Conservation (phyloP, 2,888 invertebrate genomes). For the Chymomyza caudatula region DNA sequence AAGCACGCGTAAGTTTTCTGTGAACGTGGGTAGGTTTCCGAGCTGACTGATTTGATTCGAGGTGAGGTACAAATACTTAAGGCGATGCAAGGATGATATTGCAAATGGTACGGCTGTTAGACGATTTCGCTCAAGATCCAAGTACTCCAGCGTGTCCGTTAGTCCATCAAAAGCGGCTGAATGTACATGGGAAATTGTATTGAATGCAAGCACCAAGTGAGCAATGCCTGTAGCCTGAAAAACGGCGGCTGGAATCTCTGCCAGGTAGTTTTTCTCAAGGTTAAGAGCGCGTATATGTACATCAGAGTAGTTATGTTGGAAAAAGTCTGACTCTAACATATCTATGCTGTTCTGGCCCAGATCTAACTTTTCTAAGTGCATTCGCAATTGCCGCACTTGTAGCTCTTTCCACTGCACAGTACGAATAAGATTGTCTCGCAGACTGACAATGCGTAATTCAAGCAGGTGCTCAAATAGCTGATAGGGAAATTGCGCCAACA, state of each 20-base stretch:
- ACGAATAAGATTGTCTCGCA: conserved; percentile 75
- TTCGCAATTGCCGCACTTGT: conserved; percentile 72
- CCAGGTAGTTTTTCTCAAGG: conserved; percentile 88
- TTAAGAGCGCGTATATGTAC: conserved; percentile 85
- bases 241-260: conserved; percentile 82
- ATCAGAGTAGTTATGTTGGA: conserved; percentile 84
- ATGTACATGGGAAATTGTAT: conserved; percentile 84
- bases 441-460: conserved; percentile 75
- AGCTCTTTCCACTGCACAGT: conserved; percentile 71
- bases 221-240: conserved; percentile 86
- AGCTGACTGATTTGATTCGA: conserved; percentile 86
- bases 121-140: conserved; percentile 90
- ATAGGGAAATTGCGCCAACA: conserved; percentile 73
- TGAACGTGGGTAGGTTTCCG: conserved; percentile 80
- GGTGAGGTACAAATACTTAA: conserved; percentile 90
- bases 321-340: conserved; percentile 82
- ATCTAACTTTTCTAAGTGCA: conserved; percentile 89
- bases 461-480: conserved; percentile 76
- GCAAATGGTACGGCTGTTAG: conserved; percentile 85
- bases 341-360: conserved; percentile 90
- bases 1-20: conserved; percentile 84
- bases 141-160: conserved; percentile 86
- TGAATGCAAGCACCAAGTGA: conserved; percentile 88
- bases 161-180: conserved; percentile 86
- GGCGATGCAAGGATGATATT: conserved; percentile 82